Percentiles rank a stretch among this genome's conserved stretches.
These are phyloP conservation scores for Pteronura brasiliensis DNA, from an alignment of 2,113 vertebrate genomes.

Conservation along the genomic window DNA sequence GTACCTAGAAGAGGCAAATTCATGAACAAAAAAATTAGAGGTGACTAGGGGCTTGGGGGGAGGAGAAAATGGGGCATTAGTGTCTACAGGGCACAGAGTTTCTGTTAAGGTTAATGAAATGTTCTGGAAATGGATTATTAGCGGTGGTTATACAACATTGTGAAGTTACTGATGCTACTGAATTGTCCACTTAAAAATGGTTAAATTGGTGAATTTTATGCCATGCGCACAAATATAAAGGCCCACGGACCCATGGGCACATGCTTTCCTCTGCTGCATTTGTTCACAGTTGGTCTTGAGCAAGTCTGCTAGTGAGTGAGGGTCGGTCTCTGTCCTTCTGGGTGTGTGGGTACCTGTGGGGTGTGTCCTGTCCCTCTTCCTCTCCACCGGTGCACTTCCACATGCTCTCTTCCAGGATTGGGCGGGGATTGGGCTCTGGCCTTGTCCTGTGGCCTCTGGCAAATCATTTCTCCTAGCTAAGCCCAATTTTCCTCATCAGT, in stretches of 20 bases:
- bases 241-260: fast-evolving
- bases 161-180: not conserved
- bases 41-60: not conserved
- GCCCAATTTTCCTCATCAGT: not conserved
- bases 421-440: not conserved
- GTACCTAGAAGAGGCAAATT: not conserved
- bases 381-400: not conserved
- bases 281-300: not conserved
- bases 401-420: fast-evolving
- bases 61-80: too few relatives aligned
- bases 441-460: not conserved
- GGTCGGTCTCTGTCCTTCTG: not conserved
- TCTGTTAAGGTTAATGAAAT: not conserved
- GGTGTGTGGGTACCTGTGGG: not conserved
- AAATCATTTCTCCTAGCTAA: not conserved
- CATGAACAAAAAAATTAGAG: not conserved
- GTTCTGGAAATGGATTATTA: not conserved
- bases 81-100: not conserved
- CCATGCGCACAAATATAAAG: not conserved
- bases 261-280: too few relatives aligned
- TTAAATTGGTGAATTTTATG: not conserved
- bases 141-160: not conserved
- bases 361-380: not conserved
- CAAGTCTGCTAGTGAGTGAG: not conserved
- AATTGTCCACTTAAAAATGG: not conserved